Conservation (phyloP, 2,888 invertebrate genomes). For the Minunthozetes semirufus region DNA sequence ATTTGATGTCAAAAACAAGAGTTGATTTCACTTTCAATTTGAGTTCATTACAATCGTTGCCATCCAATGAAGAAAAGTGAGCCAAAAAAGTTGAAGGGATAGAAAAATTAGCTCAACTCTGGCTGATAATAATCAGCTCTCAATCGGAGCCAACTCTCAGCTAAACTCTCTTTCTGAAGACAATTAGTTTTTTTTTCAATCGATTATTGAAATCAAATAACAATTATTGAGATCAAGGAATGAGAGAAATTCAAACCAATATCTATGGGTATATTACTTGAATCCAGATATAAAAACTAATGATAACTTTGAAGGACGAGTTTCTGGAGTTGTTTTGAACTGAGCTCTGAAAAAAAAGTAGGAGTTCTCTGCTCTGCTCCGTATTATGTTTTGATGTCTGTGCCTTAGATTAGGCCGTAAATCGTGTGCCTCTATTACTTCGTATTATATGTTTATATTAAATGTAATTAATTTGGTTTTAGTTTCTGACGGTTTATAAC, state of each 20-base stretch:
- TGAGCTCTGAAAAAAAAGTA: background rate
- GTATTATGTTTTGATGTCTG: background rate
- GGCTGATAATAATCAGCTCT: no score
- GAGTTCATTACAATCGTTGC: background rate
- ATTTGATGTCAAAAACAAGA: background rate
- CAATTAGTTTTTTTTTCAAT: background rate
- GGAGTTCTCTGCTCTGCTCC: background rate
- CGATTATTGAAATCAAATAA: background rate
- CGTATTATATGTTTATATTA: background rate
- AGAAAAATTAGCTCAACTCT: background rate
- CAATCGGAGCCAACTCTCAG: background rate
- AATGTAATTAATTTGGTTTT: background rate
- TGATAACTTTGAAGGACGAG: background rate
- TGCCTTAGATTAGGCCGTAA: background rate
- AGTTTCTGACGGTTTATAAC: background rate
- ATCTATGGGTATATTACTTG: background rate
- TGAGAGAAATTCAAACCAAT: background rate
- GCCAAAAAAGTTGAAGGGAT: background rate
- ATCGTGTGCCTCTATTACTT: background rate
- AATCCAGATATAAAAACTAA: background rate
- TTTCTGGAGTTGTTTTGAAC: background rate
- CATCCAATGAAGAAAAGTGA: background rate
- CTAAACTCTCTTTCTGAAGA: background rate
- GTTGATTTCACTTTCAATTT: background rate
- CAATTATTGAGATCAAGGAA: conserved; percentile 6